Evolutionary conservation across 2,797 vertebrate species (phyloP).

Genomic region (Trematomus bernacchii): DNA sequence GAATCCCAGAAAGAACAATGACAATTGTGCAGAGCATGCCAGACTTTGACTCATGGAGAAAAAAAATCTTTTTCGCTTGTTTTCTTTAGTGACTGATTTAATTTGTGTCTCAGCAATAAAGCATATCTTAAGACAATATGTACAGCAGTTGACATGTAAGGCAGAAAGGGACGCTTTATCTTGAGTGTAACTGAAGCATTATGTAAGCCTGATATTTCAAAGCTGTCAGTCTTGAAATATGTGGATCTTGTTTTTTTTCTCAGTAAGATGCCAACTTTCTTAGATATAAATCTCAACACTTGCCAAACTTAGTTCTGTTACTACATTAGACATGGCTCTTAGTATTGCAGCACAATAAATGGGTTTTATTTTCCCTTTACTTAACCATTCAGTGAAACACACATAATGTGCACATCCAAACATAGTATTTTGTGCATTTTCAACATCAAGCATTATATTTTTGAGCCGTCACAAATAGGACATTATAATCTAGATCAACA

Average conservation of each 20-base stretch:
- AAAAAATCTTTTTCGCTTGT: not conserved
- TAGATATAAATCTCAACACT: conserved; percentile 13
- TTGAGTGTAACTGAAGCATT: not conserved
- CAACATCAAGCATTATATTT: conserved; percentile 6
- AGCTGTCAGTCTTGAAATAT: conserved; percentile 13
- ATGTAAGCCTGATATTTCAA: not conserved
- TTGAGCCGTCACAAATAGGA: not conserved
- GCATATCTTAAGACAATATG: conserved; percentile 5
- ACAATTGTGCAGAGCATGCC: not conserved
- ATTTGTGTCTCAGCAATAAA: conserved; percentile 26
- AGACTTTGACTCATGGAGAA: not conserved
- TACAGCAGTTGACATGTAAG: conserved; percentile 24
- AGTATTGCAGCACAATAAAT: not conserved
- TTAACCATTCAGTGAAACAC: conserved; percentile 1
- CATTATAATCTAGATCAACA: conserved; percentile 17
- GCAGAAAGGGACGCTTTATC: not conserved
- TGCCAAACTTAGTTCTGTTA: not conserved
- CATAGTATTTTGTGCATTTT: not conserved
- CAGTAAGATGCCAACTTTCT: not conserved
- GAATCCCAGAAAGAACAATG: conserved; percentile 12
- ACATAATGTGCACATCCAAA: conserved; percentile 3
- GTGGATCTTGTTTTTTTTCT: conserved; percentile 6
- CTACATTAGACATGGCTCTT: conserved; percentile 6
- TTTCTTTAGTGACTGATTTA: conserved; percentile 31
- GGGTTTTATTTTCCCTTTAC: not conserved